phyloP scores from a whole-genome alignment of 2,888 invertebrate genomes.

The Cylindroiulus punctatus region DNA sequence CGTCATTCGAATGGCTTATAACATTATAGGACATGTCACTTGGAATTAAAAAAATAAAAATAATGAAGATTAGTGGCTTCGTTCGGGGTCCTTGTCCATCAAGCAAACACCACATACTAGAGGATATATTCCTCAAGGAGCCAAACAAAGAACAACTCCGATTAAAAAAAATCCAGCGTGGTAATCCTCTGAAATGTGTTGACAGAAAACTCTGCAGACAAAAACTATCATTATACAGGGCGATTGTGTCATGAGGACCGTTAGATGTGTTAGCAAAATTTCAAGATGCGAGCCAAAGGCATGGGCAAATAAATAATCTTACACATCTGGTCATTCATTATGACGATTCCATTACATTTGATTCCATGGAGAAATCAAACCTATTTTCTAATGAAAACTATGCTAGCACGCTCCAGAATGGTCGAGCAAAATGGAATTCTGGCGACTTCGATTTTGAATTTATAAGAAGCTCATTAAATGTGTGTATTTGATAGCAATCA shows the following conservation, averaged over 20 bases:
- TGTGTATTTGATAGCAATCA: too few species aligned
- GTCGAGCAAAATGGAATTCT: too few species aligned
- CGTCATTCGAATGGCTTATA: neutral
- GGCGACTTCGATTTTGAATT: too few species aligned
- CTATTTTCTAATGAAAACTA: too few species aligned
- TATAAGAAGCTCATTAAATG: too few species aligned
- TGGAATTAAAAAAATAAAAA: slow-evolving; percentile 37
- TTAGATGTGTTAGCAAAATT: too few species aligned
- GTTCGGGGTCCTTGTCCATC: neutral
- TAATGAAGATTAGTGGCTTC: slow-evolving; percentile 35
- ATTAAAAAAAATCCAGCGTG: neutral
- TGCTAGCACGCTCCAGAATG: too few species aligned
- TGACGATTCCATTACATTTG: too few species aligned
- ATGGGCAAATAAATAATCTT: too few species aligned
- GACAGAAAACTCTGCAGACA: neutral
- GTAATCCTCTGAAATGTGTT: neutral
- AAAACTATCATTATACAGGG: neutral
- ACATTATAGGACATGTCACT: neutral
- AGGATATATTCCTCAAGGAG: neutral
- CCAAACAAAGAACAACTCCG: slow-evolving; percentile 15
- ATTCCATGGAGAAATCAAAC: too few species aligned
- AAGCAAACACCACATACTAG: neutral
- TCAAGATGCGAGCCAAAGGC: too few species aligned
- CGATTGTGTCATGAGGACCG: neutral
- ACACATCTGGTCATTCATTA: too few species aligned